These are phyloP conservation scores for Enhydra lutris DNA, from an alignment of 2,113 vertebrate species.

Conservation along the genomic window DNA sequence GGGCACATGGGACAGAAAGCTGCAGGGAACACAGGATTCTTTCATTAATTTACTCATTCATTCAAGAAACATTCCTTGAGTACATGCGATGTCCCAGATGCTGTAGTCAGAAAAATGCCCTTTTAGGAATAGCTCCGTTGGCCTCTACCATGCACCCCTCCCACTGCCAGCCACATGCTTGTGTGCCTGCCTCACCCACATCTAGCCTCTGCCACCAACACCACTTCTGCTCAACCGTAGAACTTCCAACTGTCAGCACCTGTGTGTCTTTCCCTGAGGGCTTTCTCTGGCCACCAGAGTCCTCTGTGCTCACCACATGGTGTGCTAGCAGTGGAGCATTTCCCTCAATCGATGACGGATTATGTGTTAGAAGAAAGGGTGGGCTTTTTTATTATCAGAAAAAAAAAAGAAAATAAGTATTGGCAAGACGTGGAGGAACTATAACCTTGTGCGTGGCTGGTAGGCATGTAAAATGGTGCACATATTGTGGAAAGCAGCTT, in stretches of 20 bases:
- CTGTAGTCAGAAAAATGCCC: neutral
- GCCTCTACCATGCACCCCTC: neutral
- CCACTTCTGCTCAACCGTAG: neutral
- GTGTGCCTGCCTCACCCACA: fast-evolving
- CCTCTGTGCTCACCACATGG: neutral
- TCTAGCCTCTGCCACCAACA: neutral
- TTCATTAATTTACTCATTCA: neutral
- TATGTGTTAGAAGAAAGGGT: no score
- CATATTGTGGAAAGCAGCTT: neutral
- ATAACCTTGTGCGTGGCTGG: neutral
- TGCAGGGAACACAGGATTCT: neutral
- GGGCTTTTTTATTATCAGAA: neutral
- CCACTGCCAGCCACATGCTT: no score
- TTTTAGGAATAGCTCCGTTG: neutral
- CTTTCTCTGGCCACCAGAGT: neutral
- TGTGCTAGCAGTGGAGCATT: neutral
- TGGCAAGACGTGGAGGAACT: neutral
- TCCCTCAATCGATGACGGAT: neutral
- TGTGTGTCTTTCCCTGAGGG: neutral
- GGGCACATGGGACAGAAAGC: neutral
- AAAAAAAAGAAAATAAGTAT: neutral
- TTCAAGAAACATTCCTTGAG: neutral
- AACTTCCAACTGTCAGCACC: neutral
- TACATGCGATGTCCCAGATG: neutral
- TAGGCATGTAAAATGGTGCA: neutral